Evolutionary conservation across 2,888 invertebrate genomes (phyloP).

Genomic region (Spatulosminthurus flaviceps): DNA sequence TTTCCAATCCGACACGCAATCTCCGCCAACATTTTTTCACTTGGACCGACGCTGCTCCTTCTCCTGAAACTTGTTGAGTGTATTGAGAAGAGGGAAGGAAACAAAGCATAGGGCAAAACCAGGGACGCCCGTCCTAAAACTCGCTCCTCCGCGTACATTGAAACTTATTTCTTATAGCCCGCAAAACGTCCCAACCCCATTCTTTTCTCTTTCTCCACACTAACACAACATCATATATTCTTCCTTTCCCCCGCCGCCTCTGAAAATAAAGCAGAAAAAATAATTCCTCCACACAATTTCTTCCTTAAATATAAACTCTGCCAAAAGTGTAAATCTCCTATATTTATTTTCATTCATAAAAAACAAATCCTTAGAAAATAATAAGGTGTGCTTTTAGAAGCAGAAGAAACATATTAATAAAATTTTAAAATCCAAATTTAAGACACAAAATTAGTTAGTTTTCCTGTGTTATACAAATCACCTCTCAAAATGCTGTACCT

Average conservation of each 20-base stretch:
- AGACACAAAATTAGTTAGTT: not conserved
- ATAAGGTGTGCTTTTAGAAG: too few relatives aligned
- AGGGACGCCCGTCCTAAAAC: slow-evolving; percentile 47
- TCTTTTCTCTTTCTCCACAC: slow-evolving; percentile 20
- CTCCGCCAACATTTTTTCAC: slow-evolving; percentile 20
- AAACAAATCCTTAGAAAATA: too few relatives aligned
- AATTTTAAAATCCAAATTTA: too few relatives aligned
- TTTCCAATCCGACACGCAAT: slow-evolving; percentile 54
- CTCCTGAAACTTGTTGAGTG: slow-evolving; percentile 53
- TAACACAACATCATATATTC: not conserved
- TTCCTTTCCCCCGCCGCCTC: not conserved
- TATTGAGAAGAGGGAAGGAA: slow-evolving; percentile 28
- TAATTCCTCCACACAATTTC: too few relatives aligned
- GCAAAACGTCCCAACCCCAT: not conserved
- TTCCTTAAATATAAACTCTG: too few relatives aligned
- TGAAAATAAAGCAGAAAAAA: too few relatives aligned
- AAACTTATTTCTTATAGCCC: not conserved
- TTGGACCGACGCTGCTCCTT: not conserved
- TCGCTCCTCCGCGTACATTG: not conserved
- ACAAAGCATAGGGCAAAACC: slow-evolving; percentile 43
- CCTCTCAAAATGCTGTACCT: slow-evolving; percentile 34
- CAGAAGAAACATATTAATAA: too few relatives aligned
- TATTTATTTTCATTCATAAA: too few relatives aligned
- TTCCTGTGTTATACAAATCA: not conserved
- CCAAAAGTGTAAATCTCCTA: too few relatives aligned